Evolutionary conservation across 1,140 invertebrate genomes (phyloP).

Genomic region (Drosophila arawakana): DNA sequence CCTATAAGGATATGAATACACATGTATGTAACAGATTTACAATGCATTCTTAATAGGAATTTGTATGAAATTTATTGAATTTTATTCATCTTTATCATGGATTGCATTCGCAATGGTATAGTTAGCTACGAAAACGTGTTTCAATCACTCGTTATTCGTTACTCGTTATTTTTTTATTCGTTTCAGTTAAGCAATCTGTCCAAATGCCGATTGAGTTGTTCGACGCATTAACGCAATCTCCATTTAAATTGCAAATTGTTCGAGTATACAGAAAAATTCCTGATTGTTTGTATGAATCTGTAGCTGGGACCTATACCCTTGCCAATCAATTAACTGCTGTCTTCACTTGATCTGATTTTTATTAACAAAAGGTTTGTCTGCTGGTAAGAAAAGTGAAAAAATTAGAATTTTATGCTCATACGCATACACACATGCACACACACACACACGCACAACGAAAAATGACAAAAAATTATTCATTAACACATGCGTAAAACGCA

Average conservation of each 20-base stretch:
- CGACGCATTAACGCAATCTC: conserved; percentile 71
- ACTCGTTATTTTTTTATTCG: conserved; percentile 28
- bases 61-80: conserved; percentile 65
- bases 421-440: conserved; percentile 28
- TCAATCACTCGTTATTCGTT: conserved; percentile 25
- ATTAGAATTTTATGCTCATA: conserved; percentile 55
- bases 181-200: conserved; percentile 61
- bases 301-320: not conserved
- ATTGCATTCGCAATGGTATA: conserved; percentile 35
- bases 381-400: conserved; percentile 17
- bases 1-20: conserved; percentile 45
- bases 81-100: conserved; percentile 61
- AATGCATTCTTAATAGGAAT: conserved; percentile 60
- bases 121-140: conserved; percentile 23
- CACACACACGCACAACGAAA: conserved; percentile 17
- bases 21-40: conserved; percentile 43
- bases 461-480: conserved; percentile 78
- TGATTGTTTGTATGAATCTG: conserved; percentile 23
- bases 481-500: conserved; percentile 81
- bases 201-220: conserved; percentile 61
- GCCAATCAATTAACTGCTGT: conserved; percentile 49
- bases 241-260: conserved; percentile 79
- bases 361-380: conserved; percentile 48
- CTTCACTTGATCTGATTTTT: conserved; percentile 55
- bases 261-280: conserved; percentile 59